Base-by-base conservation (phyloP, 2,888 invertebrate species). In the Octonoba sinensis region DNA sequence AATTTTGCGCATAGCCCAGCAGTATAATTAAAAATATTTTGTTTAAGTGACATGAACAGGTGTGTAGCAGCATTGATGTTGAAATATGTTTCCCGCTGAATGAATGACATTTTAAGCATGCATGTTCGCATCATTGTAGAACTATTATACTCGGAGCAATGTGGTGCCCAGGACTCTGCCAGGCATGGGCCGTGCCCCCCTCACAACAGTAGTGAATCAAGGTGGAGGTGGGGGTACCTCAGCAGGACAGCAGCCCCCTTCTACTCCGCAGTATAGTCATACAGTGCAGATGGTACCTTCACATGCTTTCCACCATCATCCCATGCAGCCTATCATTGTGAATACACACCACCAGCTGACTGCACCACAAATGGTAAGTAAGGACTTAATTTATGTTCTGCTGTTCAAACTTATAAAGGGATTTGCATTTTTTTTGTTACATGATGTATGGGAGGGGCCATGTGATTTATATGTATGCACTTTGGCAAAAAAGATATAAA, bases 191-290 rank as follows among this genome's bases (percentile, higher is more conserved):
- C 54, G 79, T n/a, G 64, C 46, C 16, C 62, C 62, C 12, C 49
- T 81, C 44, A 27, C 59, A 36, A 20, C 67, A 18, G 79, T 81
- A 36, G 79, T 79, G 13, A 81, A 73, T 46, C 73, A 60, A 27
- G 46, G 69, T n/a, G 70, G 64, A n/a, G 69, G 70, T 15, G 69
- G 64, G 24, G 47, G 62, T 1, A 12, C 69, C 18, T 77, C 76
- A 8, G 8, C 36, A 2, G 18, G 15, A 6, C 62, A 36, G 13
- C 62, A 62, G 13, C 27, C 24, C 3, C 13, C 60, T 12, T 20
- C 57, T n/a, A 24, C 57, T 57, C 46, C 62, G 2, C 73, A 81
- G 16, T 81, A 47, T 27, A 54, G 60, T 18, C 64, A 51, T 13
- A n/a, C n/a, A 15, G 22, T 77, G n/a, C 73, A 69, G 24, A 67